Conservation (phyloP, 2,113 vertebrate species). For the Psephotus haematonotus region DNA sequence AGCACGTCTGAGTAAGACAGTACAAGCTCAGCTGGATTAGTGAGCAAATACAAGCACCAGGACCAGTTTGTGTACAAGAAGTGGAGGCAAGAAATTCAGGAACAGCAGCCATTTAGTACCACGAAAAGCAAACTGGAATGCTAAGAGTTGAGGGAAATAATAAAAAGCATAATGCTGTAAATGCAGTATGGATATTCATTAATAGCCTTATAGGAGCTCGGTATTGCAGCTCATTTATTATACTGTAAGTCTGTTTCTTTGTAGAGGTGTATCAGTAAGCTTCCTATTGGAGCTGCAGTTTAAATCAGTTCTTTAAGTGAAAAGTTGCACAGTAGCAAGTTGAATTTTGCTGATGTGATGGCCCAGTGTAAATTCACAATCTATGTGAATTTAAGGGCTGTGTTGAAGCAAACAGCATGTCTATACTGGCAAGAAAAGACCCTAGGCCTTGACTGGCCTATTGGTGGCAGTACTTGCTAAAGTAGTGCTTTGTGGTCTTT, state of each 20-base stretch:
- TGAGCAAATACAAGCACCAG: not conserved
- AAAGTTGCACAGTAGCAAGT: not conserved
- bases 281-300: not conserved
- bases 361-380: not conserved
- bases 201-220: not conserved
- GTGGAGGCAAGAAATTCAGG: not conserved
- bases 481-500: not conserved
- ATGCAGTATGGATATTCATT: not conserved
- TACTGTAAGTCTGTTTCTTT: not conserved
- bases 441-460: not conserved
- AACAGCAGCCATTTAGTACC: not conserved
- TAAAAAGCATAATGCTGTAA: not conserved
- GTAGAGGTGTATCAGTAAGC: not conserved
- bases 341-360: not conserved
- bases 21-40: not conserved
- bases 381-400: not conserved
- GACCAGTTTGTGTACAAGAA: not conserved
- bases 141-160: not conserved
- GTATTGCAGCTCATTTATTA: not conserved
- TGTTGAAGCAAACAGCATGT: not conserved
- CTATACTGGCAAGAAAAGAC: not conserved
- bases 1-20: not conserved
- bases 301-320: not conserved
- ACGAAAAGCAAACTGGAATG: not conserved
- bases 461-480: conserved; percentile 8